Evolutionary conservation across 2,113 vertebrate genomes (phyloP), one percentile per base, ranked within the genome.

Genomic region (Phyllostomus discolor): DNA sequence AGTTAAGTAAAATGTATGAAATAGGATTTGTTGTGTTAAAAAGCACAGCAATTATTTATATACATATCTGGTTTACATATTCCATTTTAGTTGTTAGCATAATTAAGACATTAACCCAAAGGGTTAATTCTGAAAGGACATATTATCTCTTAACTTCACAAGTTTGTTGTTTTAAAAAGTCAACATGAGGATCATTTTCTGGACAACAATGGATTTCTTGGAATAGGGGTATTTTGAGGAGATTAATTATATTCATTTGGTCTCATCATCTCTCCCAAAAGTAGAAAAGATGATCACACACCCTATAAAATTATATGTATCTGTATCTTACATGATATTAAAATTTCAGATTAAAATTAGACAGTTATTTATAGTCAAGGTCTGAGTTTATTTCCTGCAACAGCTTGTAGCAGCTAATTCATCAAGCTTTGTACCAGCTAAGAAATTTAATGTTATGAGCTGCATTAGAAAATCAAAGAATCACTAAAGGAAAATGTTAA

Each of bases 401-500:
- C 89, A 95, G 91, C 59, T 7, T 54, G 72, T 94, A 97, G 95
- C 94, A 83, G 93, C 87, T 92, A 97, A 94, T 97, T 98, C 81
- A 97, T 97, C 86, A 93, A 97, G 97, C 78, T 96, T 62, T 94
- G 46, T 90, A 96, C 72, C 88, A 95, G 85, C 66, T 96, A 95
- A 96, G 84, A 93, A 97, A 90, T 57, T 2, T 26, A 52, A 50
- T 50, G 85, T 97, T 79, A 92, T 79, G 84, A 97, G 69, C 85
- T 96, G 67, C 52, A 85, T 93, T 90, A 97, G 75, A 98, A 98
- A 97, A 97, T 66, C 19, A 31, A 90, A 95, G 72, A 97, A 67
- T 95, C 31, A 93, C 90, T 97, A 98, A 96, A 97, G 89, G 82
- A 97, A 98, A 98, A 97, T 87, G 80, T 95, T 97, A 98, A 98